These are phyloP conservation scores for Nycticebus coucang DNA, from an alignment of 2,113 vertebrate species.

Conservation along the genomic window DNA sequence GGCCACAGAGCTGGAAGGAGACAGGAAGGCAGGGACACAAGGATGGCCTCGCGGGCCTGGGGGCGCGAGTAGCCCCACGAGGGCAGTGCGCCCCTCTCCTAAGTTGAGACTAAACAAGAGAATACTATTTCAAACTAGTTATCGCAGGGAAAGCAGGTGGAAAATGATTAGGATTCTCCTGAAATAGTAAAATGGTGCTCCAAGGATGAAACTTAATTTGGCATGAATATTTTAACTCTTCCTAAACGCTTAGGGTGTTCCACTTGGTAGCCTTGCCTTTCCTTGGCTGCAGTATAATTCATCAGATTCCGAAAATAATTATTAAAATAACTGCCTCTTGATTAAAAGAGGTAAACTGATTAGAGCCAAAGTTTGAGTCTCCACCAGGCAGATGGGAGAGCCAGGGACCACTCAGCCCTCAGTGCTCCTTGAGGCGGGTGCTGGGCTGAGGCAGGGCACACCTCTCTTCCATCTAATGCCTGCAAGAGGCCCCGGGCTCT, in stretches of 20 bases:
- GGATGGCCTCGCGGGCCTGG: too few relatives aligned
- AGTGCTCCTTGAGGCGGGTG: not conserved
- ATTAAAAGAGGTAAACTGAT: not conserved
- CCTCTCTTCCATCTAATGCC: not conserved
- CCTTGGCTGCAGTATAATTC: not conserved
- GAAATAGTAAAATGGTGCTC: not conserved
- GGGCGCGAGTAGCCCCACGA: rapidly evolving
- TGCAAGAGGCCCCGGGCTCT: not conserved
- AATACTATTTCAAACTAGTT: not conserved
- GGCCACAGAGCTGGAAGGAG: not conserved
- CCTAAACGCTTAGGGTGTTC: not conserved
- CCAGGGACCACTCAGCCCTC: rapidly evolving
- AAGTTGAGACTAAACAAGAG: not conserved
- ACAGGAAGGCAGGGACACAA: not conserved
- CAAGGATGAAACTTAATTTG: not conserved
- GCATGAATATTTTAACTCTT: not conserved
- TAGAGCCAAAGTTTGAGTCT: not conserved
- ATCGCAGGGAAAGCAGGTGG: not conserved
- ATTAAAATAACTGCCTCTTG: not conserved
- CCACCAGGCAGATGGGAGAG: too few relatives aligned
- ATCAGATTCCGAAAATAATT: not conserved
- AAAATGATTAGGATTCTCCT: not conserved
- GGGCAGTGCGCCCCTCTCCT: not conserved
- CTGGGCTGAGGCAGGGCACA: not conserved
- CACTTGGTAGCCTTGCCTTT: not conserved